Conservation (phyloP, 2,888 invertebrate species). For the Metellina segmentata region DNA sequence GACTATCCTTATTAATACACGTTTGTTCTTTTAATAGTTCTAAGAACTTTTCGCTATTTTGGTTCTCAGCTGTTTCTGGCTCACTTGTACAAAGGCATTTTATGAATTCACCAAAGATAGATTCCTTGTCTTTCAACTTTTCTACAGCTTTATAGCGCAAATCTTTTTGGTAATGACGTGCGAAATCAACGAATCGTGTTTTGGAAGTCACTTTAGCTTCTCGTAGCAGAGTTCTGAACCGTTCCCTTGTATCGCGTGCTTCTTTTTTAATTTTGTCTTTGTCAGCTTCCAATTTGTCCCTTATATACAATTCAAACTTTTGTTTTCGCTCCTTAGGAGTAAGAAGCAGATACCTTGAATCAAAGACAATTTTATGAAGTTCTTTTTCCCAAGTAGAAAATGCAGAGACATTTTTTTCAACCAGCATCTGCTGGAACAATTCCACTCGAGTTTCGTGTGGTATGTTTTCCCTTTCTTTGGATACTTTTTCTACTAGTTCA, state of each 20-base stretch:
- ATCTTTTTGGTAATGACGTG: slow-evolving; percentile 24
- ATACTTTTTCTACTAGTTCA: not conserved
- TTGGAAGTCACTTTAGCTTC: slow-evolving; percentile 36
- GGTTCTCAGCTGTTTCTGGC: not conserved
- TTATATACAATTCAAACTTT: slow-evolving; percentile 91
- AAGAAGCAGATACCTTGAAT: slow-evolving; percentile 95
- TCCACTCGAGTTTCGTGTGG: slow-evolving; percentile 96
- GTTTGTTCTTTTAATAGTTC: slow-evolving; percentile 46
- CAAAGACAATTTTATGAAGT: slow-evolving; percentile 99
- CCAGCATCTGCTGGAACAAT: slow-evolving; percentile 97
- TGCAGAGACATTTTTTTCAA: slow-evolving; percentile 97
- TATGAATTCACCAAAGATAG: slow-evolving; percentile 21
- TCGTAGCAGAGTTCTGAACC: slow-evolving; percentile 13
- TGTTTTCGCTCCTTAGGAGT: slow-evolving; percentile 96
- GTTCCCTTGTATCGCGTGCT: slow-evolving; percentile 83
- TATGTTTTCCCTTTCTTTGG: slow-evolving; percentile 82
- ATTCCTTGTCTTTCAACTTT: slow-evolving; percentile 33
- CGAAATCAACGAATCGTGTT: slow-evolving; percentile 40
- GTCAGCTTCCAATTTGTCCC: slow-evolving; percentile 91
- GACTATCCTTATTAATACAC: not conserved
- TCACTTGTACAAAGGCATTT: not conserved
- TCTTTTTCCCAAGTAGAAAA: slow-evolving; percentile 99
- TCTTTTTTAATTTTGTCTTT: slow-evolving; percentile 93
- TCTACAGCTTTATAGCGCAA: slow-evolving; percentile 48
- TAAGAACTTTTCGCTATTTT: slow-evolving; percentile 18